Conservation (phyloP, 2,888 invertebrate species). For the Standfussiana lucernea region DNA sequence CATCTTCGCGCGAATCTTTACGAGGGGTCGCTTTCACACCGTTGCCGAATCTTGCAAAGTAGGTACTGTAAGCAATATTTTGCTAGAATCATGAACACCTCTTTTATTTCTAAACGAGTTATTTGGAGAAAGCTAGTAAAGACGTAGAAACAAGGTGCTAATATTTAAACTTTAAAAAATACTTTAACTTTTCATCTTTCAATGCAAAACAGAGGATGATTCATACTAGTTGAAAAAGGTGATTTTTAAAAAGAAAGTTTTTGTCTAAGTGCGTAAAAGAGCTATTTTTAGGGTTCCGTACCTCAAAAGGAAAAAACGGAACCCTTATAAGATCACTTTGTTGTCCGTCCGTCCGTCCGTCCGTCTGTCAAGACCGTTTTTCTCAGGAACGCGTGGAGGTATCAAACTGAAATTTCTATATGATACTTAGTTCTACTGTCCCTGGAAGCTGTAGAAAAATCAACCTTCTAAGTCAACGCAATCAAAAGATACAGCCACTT, state of each 20-base stretch:
- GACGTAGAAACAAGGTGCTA: not conserved
- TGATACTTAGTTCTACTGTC: no score
- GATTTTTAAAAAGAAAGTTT: not conserved
- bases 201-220: not conserved
- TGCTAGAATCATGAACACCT: rapidly evolving
- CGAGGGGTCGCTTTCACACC: conserved; percentile 66
- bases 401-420: no score
- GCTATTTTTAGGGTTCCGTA: no score
- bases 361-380: no score
- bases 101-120: not conserved
- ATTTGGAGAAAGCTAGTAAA: not conserved
- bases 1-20: conserved; percentile 77
- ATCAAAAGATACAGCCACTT: no score
- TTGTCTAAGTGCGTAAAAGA: not conserved
- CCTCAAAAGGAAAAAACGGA: no score
- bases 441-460: no score
- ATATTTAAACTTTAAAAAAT: not conserved
- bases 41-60: conserved; percentile 6
- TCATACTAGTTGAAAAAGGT: not conserved
- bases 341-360: no score
- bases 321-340: no score
- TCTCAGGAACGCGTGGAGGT: no score
- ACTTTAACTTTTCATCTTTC: not conserved
- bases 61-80: no score
- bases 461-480: no score